These are phyloP conservation scores for Goniozus legneri DNA, from an alignment of 1,140 invertebrate species.

Conservation along the genomic window DNA sequence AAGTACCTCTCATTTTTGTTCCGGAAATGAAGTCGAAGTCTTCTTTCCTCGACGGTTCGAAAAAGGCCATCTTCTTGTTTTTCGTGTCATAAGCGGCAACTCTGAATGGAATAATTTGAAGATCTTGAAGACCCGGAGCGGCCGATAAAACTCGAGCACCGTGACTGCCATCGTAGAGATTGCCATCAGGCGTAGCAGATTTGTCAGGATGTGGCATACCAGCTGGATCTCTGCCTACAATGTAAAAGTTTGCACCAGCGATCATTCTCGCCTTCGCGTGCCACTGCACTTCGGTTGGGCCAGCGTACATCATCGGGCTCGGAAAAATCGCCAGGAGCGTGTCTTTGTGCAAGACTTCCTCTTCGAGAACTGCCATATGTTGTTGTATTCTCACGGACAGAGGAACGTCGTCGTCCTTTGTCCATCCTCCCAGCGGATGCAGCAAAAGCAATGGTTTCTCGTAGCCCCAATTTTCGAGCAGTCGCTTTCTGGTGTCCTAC, in stretches of 20 bases:
- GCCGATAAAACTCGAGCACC: constrained; percentile 87
- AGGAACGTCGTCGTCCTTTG: constrained; percentile 97
- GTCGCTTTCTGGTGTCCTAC: constrained; percentile 76
- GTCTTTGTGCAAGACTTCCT: constrained; percentile 76
- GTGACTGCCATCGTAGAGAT: constrained; percentile 91
- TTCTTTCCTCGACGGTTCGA: constrained; percentile 78
- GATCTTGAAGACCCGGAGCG: constrained; percentile 83
- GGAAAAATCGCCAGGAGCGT: constrained; percentile 97
- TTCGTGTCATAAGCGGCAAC: constrained; percentile 96
- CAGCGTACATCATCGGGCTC: constrained; percentile 98
- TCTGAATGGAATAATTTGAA: constrained; percentile 96
- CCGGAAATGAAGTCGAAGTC: constrained; percentile 98
- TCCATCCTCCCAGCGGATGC: constrained; percentile 96
- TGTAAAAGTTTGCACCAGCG: constrained; percentile 96
- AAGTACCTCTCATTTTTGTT: constrained; percentile 85
- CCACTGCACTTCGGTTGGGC: constrained; percentile 98
- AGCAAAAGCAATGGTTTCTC: constrained; percentile 90
- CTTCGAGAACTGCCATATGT: constrained; percentile 82
- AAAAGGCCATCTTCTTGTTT: constrained; percentile 86
- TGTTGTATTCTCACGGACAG: constrained; percentile 71
- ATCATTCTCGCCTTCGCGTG: constrained; percentile 95
- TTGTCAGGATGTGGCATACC: constrained; percentile 90
- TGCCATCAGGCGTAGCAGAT: constrained; percentile 63
- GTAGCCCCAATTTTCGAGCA: constrained; percentile 75
- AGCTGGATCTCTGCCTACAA: constrained; percentile 98